These are phyloP conservation scores for Hippocampus mohnikei DNA, from an alignment of 2,113 vertebrate species.

Conservation along the genomic window DNA sequence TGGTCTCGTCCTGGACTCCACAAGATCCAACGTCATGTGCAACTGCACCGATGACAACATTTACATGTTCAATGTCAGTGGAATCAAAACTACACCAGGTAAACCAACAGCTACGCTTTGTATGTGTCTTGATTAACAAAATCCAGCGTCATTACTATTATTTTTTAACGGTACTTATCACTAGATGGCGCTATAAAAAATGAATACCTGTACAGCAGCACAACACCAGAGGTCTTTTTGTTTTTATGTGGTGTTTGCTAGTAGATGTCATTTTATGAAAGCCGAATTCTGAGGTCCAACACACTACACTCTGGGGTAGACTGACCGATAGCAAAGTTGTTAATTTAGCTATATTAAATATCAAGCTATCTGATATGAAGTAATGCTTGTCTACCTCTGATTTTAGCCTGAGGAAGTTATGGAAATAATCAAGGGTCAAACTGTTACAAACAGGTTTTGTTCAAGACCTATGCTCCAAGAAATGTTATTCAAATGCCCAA, in stretches of 20 bases:
- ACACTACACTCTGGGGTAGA: too few relatives aligned
- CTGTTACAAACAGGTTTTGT: not conserved
- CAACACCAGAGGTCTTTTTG: too few relatives aligned
- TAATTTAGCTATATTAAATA: too few relatives aligned
- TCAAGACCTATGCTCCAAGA: not conserved
- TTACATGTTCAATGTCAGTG: slow-evolving; percentile 90
- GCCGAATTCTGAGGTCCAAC: too few relatives aligned
- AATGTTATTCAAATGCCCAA: not conserved
- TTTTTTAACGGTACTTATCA: slow-evolving; percentile 28
- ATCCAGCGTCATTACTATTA: not conserved
- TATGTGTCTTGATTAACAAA: not conserved
- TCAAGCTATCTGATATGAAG: too few relatives aligned
- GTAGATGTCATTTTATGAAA: too few relatives aligned
- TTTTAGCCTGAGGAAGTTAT: too few relatives aligned
- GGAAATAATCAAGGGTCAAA: too few relatives aligned
- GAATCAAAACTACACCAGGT: slow-evolving; percentile 84
- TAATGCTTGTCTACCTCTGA: too few relatives aligned
- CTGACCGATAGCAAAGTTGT: too few relatives aligned
- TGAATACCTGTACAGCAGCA: not conserved
- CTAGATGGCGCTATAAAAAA: slow-evolving; percentile 45
- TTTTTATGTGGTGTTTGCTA: too few relatives aligned
- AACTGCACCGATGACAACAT: slow-evolving; percentile 95
- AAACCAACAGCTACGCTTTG: slow-evolving; percentile 23
- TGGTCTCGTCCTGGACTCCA: slow-evolving; percentile 87
- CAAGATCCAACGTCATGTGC: slow-evolving; percentile 82